Evolutionary conservation across 2,797 vertebrate species (phyloP).

Genomic region (Lindbergichthys nudifrons): DNA sequence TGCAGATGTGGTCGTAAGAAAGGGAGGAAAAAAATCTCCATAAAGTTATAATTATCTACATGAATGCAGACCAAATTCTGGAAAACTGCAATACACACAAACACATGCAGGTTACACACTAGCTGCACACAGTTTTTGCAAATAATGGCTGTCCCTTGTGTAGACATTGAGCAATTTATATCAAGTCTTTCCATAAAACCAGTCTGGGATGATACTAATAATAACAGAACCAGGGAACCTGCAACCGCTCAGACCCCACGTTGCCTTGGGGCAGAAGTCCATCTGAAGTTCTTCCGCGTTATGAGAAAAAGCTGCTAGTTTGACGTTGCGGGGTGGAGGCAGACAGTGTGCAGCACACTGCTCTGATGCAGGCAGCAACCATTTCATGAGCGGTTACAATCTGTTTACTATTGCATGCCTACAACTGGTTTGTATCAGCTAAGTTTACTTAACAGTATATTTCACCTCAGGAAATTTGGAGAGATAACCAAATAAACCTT

Average conservation of each 20-base stretch:
- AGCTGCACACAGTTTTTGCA: constrained; percentile 30
- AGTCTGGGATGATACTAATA: constrained; percentile 15
- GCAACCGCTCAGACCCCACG: constrained; percentile 31
- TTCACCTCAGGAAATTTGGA: constrained; percentile 79
- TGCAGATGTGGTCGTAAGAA: constrained; percentile 81
- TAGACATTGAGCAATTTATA: constrained; percentile 2
- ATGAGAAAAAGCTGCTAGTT: constrained; percentile 61
- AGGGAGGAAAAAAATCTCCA: constrained; percentile 79
- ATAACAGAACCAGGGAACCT: constrained; percentile 31
- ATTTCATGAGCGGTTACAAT: constrained; percentile 69
- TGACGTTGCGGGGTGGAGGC: constrained; percentile 45
- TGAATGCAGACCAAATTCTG: constrained; percentile 81
- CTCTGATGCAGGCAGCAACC: constrained; percentile 51
- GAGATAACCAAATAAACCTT: constrained; percentile 85
- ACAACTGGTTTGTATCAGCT: constrained; percentile 84
- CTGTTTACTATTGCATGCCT: constrained; percentile 80
- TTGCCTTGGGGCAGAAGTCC: constrained; percentile 31
- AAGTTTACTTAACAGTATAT: constrained; percentile 83
- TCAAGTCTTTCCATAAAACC: background rate
- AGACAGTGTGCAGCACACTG: constrained; percentile 59
- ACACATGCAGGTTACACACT: constrained; percentile 45
- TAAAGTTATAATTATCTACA: constrained; percentile 86
- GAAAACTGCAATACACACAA: constrained; percentile 67
- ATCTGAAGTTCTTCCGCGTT: constrained; percentile 32
- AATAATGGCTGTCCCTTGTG: constrained; percentile 28